Evolutionary conservation across 1,140 invertebrate genomes (phyloP).

Genomic region (Liolophura sinensis): DNA sequence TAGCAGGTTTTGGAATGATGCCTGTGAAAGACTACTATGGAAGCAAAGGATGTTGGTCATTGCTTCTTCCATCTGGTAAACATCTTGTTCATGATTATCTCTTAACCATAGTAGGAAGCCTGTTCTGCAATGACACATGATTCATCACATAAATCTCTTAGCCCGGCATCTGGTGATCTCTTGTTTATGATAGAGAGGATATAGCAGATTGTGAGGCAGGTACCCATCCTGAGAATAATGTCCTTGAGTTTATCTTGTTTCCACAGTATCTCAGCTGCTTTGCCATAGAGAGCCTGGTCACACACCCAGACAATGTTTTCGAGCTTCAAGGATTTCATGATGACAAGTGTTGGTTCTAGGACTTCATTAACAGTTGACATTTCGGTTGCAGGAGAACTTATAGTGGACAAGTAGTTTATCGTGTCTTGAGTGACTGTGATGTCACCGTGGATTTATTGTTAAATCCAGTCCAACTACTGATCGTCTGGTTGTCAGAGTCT

Average conservation of each 20-base stretch:
- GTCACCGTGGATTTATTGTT: constrained; percentile 7
- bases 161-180: background rate
- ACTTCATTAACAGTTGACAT: constrained; percentile 10
- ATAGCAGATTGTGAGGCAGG: background rate
- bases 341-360: background rate
- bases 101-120: too few species aligned
- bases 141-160: constrained; percentile 26
- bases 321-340: constrained; percentile 2
- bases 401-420: constrained; percentile 7
- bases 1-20: too few species aligned
- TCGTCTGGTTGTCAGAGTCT: background rate
- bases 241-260: background rate
- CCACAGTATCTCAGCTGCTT: constrained; percentile 13
- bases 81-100: too few species aligned
- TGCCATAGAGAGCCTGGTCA: constrained; percentile 22
- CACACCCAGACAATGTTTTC: constrained; percentile 10
- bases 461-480: constrained; percentile 8
- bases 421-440: background rate
- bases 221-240: background rate
- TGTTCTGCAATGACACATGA: constrained; percentile 25
- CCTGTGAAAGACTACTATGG: too few species aligned
- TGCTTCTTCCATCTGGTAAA: too few species aligned
- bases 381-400: constrained; percentile 9
- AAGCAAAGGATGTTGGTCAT: too few species aligned
- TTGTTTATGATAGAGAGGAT: background rate